Base-by-base conservation (phyloP, 2,888 invertebrate genomes). In the Leucoma salicis region DNA sequence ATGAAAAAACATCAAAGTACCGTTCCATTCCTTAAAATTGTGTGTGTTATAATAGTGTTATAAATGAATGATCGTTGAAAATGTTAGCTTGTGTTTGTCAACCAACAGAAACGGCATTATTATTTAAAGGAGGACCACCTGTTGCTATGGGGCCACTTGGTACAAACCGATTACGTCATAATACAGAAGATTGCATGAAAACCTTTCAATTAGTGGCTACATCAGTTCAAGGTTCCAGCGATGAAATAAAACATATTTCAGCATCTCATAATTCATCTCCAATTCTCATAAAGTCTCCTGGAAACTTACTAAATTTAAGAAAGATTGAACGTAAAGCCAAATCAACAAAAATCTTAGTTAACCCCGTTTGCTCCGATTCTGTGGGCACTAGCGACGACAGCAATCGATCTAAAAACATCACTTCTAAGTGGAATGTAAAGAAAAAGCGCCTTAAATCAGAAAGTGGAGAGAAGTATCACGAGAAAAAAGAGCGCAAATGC, bases 1-100 rank as follows among this genome's bases (percentile, higher is more conserved):
- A n/a, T n/a, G n/a, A n/a, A n/a, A n/a, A n/a, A n/a, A n/a, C n/a
- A n/a, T n/a, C n/a, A n/a, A n/a, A n/a, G n/a, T n/a, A n/a, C n/a
- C n/a, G n/a, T n/a, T n/a, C n/a, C n/a, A n/a, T n/a, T n/a, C n/a
- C n/a, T 62, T 71, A 76, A 77, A 66, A 62, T 28, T 45, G 78
- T 82, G 75, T 72, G 57, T 78, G 75, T 80, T 75, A 76, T 76
- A 77, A 66, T 70, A 78, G 74, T 74, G 54, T 57, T 73, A 76
- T 66, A 62, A 45, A 45, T 67, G 56, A 63, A 76, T 78, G 82
- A 77, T 62, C 46, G 54, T 70, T 76, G 59, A 91, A 85, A 81
- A 93, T 93, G 93, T 85, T 93, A 86, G 92, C 92, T 69, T 93
- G 93, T 84, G 92, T 93, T 60, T 93, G 93, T 76, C 93, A 93